phyloP scores from a whole-genome alignment of 2,888 invertebrate species.

The Spialia ferax region DNA sequence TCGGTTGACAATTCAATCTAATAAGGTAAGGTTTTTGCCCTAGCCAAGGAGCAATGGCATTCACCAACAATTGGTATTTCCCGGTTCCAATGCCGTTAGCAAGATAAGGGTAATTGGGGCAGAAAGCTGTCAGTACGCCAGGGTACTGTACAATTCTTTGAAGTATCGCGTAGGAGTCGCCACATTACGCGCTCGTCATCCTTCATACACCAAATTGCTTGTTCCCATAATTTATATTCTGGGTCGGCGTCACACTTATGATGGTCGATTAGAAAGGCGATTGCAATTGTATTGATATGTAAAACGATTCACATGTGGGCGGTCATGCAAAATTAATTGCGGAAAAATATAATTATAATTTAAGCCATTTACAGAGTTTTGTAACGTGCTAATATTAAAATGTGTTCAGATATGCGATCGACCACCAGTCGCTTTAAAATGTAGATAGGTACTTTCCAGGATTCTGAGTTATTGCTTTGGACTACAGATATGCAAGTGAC shows the following conservation, averaged over 20 bases:
- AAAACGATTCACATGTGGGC: slow-evolving; percentile 71
- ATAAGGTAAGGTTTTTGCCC: slow-evolving; percentile 18
- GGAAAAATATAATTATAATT: slow-evolving; percentile 50
- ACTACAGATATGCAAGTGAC: slow-evolving; percentile 31
- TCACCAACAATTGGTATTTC: slow-evolving; percentile 40
- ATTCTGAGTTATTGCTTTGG: slow-evolving; percentile 19
- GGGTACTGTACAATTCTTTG: slow-evolving; percentile 79
- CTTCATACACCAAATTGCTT: slow-evolving; percentile 80
- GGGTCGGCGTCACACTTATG: slow-evolving; percentile 81
- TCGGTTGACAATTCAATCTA: too few species aligned
- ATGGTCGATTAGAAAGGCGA: slow-evolving; percentile 82
- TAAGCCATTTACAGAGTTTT: slow-evolving; percentile 34
- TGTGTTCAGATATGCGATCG: slow-evolving; percentile 19
- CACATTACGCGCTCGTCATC: slow-evolving; percentile 70
- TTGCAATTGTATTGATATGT: slow-evolving; percentile 73
- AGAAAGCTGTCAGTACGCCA: slow-evolving; percentile 68
- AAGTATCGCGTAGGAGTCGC: slow-evolving; percentile 78
- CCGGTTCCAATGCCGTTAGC: slow-evolving; percentile 48
- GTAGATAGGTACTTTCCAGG: slow-evolving; percentile 16
- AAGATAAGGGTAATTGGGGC: slow-evolving; percentile 68
- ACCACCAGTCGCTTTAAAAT: slow-evolving; percentile 28
- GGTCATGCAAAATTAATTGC: slow-evolving; percentile 59
- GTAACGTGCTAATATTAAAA: slow-evolving; percentile 32
- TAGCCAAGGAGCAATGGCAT: slow-evolving; percentile 7
- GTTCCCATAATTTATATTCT: slow-evolving; percentile 84